Evolutionary conservation across 2,797 vertebrate species (phyloP).

Genomic region (Parauchenoglanis ngamensis): DNA sequence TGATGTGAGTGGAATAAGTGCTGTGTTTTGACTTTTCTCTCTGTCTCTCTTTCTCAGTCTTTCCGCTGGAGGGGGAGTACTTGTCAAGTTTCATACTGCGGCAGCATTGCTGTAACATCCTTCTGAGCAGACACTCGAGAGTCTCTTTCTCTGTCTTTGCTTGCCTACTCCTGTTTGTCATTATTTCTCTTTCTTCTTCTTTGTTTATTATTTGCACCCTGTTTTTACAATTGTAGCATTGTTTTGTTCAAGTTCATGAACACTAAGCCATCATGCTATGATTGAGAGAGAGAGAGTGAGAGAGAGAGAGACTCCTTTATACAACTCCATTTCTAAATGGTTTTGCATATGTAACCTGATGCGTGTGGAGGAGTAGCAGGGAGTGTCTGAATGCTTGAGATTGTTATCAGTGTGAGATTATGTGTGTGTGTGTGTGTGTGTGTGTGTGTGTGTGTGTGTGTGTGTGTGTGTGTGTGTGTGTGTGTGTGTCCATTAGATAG

Average conservation of each 20-base stretch:
- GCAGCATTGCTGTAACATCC: constrained; percentile 22
- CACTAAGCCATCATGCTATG: background rate
- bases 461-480: constrained; percentile 32
- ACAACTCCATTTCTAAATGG: constrained; percentile 37
- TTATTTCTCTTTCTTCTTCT: constrained; percentile 6
- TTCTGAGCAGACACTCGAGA: constrained; percentile 2
- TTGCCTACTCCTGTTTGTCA: constrained; percentile 8
- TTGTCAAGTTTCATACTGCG: constrained; percentile 36
- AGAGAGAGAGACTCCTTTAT: constrained; percentile 21
- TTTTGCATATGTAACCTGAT: constrained; percentile 61
- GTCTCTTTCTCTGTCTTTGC: constrained; percentile 15
- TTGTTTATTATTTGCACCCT: constrained; percentile 4
- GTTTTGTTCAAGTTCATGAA: background rate
- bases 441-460: constrained; percentile 26
- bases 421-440: constrained; percentile 22
- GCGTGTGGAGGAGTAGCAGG: constrained; percentile 54
- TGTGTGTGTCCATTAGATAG: constrained; percentile 8
- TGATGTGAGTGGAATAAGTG: constrained; percentile 30
- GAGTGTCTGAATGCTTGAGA: constrained; percentile 63
- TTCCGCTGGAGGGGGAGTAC: constrained; percentile 18
- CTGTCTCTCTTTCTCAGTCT: constrained; percentile 2
- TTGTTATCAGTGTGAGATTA: constrained; percentile 58
- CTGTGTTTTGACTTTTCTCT: constrained; percentile 42
- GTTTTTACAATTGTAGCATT: constrained; percentile 5
- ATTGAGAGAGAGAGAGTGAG: constrained; percentile 15